These are phyloP conservation scores for Eristalinus aeneus DNA, from an alignment of 2,888 invertebrate species.

Conservation along the genomic window DNA sequence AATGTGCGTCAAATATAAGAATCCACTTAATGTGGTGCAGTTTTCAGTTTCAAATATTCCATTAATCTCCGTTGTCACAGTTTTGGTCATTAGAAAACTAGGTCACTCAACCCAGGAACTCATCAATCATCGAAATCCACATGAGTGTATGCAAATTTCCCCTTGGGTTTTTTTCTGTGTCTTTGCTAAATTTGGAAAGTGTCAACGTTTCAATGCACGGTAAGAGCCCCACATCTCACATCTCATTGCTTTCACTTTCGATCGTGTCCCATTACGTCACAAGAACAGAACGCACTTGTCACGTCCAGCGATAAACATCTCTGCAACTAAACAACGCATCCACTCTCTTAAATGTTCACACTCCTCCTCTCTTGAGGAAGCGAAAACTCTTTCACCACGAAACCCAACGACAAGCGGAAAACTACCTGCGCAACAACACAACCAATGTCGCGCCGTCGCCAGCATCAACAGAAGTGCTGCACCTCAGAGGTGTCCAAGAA, in stretches of 20 bases:
- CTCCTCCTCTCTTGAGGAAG: background rate
- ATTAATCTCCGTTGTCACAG: too few species aligned
- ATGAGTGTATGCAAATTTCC: background rate
- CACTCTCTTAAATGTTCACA: conserved; percentile 17
- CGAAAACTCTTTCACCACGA: background rate
- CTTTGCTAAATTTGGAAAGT: conserved; percentile 5
- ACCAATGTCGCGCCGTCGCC: background rate
- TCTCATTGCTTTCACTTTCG: conserved; percentile 10
- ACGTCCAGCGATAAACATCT: background rate
- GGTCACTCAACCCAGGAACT: background rate
- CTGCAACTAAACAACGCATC: conserved; percentile 6
- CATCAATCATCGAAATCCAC: too few species aligned
- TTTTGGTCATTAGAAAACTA: too few species aligned
- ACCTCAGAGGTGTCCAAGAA: background rate
- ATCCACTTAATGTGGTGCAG: too few species aligned
- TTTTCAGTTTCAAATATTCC: too few species aligned
- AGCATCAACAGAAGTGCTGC: background rate
- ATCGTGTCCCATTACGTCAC: background rate
- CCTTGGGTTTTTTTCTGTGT: background rate
- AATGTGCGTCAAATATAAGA: too few species aligned
- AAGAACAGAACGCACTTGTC: background rate
- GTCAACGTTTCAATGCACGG: background rate
- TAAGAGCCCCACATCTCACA: background rate
- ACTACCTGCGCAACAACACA: conserved; percentile 2
- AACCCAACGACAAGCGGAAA: background rate